Percentiles rank a stretch among this genome's conserved stretches.
phyloP scores from a whole-genome alignment of 2,888 invertebrate genomes.

The Sceliomorpha sp. region DNA sequence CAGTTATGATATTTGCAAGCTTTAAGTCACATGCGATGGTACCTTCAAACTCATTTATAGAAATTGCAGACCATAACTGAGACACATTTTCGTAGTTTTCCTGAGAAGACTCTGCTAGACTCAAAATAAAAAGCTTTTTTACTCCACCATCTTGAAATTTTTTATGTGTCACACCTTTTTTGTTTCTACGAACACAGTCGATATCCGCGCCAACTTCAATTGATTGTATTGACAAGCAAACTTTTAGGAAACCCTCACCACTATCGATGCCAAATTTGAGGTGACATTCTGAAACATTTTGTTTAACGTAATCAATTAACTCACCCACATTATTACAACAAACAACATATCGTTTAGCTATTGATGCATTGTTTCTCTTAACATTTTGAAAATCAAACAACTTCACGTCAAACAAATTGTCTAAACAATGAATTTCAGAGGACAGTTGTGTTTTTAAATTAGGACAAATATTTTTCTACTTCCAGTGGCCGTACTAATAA shows the following conservation, averaged over 20 bases:
- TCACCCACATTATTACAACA: constrained; percentile 5
- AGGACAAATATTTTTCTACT: constrained; percentile 2
- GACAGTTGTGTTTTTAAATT: constrained; percentile 3
- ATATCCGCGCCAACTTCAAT: neutral
- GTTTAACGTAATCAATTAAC: constrained; percentile 4
- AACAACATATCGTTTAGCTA: neutral
- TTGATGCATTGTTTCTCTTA: constrained; percentile 3
- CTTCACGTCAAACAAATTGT: constrained; percentile 1
- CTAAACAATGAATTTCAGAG: constrained; percentile 4
- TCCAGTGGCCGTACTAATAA: constrained; percentile 1
- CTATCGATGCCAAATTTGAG: constrained; percentile 7
- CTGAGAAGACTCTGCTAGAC: constrained; percentile 9
- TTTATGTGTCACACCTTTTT: constrained; percentile 7
- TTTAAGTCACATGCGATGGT: constrained; percentile 28
- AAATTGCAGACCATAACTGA: constrained; percentile 18
- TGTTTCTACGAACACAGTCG: neutral
- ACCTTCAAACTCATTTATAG: constrained; percentile 16
- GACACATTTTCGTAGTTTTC: constrained; percentile 30
- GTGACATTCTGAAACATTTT: constrained; percentile 3
- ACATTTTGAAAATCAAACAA: constrained; percentile 1
- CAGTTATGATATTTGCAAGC: constrained; percentile 26
- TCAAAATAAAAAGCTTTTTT: constrained; percentile 13
- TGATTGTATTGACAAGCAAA: constrained; percentile 23
- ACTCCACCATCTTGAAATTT: constrained; percentile 20
- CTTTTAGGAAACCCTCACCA: constrained; percentile 14